Evolutionary conservation across 2,888 invertebrate genomes (phyloP).

Genomic region (Dryobota labecula): DNA sequence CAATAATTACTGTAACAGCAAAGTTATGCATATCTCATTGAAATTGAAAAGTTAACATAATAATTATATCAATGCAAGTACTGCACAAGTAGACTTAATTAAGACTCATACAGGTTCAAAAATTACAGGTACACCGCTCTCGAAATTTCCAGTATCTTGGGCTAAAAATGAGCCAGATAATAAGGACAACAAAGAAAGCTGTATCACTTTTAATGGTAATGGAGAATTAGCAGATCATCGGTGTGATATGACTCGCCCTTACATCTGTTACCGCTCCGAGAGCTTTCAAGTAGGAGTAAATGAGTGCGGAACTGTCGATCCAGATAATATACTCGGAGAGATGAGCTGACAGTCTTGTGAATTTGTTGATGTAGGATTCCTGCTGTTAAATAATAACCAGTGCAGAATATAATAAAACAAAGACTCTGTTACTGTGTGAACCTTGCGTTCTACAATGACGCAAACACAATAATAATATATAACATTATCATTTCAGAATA

Average conservation of each 20-base stretch:
- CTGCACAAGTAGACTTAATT: too few species aligned
- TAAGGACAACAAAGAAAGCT: background rate
- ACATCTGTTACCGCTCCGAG: background rate
- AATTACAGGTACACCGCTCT: slow-evolving; percentile 15
- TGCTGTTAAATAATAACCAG: background rate
- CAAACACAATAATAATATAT: background rate
- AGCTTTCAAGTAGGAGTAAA: slow-evolving; percentile 13
- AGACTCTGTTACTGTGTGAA: background rate
- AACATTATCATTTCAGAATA: slow-evolving; percentile 4
- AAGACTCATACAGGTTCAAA: too few species aligned
- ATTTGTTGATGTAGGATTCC: background rate
- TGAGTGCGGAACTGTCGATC: slow-evolving; percentile 58
- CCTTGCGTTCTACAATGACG: background rate
- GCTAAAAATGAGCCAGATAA: slow-evolving; percentile 2
- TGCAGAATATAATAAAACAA: background rate
- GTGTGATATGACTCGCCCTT: background rate
- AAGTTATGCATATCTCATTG: background rate
- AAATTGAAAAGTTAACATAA: background rate
- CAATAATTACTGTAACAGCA: background rate
- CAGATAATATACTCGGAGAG: background rate
- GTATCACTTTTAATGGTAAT: background rate
- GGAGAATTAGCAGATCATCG: background rate
- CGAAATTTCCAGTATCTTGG: background rate
- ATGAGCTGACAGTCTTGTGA: background rate
- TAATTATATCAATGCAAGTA: slow-evolving; percentile 11